Evolutionary conservation across 2,888 invertebrate genomes (phyloP).

Genomic region (Drosophila paramelanica): DNA sequence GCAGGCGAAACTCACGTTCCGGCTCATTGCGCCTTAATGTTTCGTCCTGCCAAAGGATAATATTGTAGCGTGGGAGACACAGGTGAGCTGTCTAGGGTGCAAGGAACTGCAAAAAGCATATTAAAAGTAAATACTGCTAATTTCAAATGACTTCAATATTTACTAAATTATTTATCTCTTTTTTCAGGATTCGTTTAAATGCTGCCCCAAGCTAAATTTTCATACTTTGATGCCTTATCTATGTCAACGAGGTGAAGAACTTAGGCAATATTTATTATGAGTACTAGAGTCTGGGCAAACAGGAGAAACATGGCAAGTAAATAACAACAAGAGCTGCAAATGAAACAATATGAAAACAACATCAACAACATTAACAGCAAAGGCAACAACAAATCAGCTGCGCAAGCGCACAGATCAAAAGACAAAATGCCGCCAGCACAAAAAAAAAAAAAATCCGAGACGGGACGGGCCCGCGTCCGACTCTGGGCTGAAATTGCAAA

Average conservation of each 20-base stretch:
- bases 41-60: slow-evolving; percentile 59
- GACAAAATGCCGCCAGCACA: slow-evolving; percentile 62
- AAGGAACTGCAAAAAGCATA: background rate
- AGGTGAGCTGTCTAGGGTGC: background rate
- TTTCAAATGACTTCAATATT: background rate
- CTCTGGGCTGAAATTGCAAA: slow-evolving; percentile 61
- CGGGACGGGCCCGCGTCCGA: slow-evolving; percentile 33
- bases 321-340: slow-evolving; percentile 67
- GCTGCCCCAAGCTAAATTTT: background rate
- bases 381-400: slow-evolving; percentile 77
- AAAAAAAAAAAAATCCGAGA: slow-evolving; percentile 11
- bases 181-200: background rate
- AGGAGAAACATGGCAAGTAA: slow-evolving; percentile 51
- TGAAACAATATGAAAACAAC: slow-evolving; percentile 74
- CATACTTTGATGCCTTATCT: slow-evolving; percentile 48
- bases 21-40: slow-evolving; percentile 63
- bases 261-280: slow-evolving; percentile 13
- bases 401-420: slow-evolving; percentile 81
- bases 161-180: no score
- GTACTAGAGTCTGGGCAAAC: slow-evolving; percentile 56
- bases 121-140: background rate
- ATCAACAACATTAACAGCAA: slow-evolving; percentile 65
- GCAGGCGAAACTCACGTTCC: slow-evolving; percentile 48
- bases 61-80: slow-evolving; percentile 63
- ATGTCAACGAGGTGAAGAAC: slow-evolving; percentile 40